These are phyloP conservation scores for Sphecodes monilicornis DNA, from an alignment of 2,888 invertebrate genomes.

Conservation along the genomic window DNA sequence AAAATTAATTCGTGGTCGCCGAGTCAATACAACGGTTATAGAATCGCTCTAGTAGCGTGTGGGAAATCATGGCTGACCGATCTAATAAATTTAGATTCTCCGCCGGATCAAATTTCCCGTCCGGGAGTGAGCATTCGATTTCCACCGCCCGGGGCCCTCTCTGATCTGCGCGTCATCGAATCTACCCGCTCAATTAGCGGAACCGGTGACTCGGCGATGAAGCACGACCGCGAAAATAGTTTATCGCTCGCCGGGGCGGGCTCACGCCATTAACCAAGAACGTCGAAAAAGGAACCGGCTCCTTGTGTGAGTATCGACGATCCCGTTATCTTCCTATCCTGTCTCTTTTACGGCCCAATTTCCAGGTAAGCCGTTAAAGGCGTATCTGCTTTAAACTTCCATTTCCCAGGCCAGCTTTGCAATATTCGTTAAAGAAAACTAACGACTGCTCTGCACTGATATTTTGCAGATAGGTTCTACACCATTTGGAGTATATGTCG, in stretches of 20 bases:
- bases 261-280: slow-evolving; percentile 64
- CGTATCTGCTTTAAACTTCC: neutral
- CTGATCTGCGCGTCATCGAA: slow-evolving; percentile 19
- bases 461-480: neutral
- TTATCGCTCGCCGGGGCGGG: slow-evolving; percentile 62
- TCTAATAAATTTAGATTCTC: slow-evolving; percentile 13
- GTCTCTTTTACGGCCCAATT: slow-evolving; percentile 30
- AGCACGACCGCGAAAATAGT: slow-evolving; percentile 65
- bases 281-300: neutral
- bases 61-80: slow-evolving; percentile 13
- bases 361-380: neutral
- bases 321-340: neutral
- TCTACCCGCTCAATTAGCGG: slow-evolving; percentile 54
- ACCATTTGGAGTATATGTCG: too few relatives aligned
- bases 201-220: slow-evolving; percentile 35
- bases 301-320: slow-evolving; percentile 56
- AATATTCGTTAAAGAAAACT: neutral
- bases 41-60: neutral
- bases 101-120: slow-evolving; percentile 8
- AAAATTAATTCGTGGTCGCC: neutral
- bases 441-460: neutral
- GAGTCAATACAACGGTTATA: slow-evolving; percentile 1
- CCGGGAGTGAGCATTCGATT: neutral
- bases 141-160: neutral
- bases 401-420: too few relatives aligned